These are phyloP conservation scores for Leptodactylus fuscus DNA, from an alignment of 2,113 vertebrate genomes.

Conservation along the genomic window DNA sequence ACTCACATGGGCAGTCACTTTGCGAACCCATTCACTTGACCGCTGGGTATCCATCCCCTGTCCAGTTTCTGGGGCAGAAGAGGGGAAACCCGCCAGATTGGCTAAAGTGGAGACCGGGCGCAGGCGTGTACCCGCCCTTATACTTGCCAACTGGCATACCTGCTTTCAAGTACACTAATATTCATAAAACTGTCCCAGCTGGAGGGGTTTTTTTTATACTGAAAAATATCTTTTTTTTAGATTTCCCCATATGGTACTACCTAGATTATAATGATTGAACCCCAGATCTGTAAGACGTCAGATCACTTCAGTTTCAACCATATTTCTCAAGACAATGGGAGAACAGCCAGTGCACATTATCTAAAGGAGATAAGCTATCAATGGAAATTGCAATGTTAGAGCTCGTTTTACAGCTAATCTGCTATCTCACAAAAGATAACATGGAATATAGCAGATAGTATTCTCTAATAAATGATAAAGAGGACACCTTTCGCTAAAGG, in stretches of 20 bases:
- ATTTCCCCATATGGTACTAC: no score
- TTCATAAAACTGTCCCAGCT: background rate
- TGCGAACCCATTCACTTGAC: no score
- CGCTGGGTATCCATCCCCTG: no score
- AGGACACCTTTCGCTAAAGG: background rate
- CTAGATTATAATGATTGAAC: no score
- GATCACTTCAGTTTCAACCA: background rate
- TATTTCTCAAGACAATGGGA: background rate
- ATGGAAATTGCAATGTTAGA: background rate
- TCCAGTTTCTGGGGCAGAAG: no score
- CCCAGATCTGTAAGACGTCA: background rate
- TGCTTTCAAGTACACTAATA: background rate
- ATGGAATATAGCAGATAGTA: background rate
- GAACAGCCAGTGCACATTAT: background rate
- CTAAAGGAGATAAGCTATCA: conserved; percentile 22
- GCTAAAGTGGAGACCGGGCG: no score
- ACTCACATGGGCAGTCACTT: no score
- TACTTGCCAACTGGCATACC: background rate
- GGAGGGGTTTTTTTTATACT: background rate
- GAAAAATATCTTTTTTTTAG: no score
- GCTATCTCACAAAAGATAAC: conserved; percentile 9
- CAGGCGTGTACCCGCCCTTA: no score
- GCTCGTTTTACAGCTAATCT: background rate
- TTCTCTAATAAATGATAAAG: background rate
- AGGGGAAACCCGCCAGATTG: no score